Conservation (phyloP, 2,888 invertebrate species). For the Tetragonisca angustula region DNA sequence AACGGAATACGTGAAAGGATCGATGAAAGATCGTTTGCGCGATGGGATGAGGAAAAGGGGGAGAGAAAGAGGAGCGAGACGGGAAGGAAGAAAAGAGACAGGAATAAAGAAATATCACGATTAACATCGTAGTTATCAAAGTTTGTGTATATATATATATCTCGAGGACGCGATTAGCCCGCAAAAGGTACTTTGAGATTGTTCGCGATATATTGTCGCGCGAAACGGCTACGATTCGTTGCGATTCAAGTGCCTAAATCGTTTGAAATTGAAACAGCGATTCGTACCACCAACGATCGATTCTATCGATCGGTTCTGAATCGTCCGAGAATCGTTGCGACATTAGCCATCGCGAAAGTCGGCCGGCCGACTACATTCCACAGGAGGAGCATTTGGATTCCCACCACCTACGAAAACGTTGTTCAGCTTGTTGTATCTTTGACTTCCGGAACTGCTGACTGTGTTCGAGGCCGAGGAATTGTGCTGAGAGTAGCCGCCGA, state of each 20-base stretch:
- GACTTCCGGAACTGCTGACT: conserved; percentile 82
- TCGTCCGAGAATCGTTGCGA: conserved; percentile 9
- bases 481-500: conserved; percentile 79
- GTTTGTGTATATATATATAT: neutral
- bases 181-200: conserved; percentile 2
- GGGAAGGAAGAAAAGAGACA: neutral
- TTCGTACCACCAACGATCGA: conserved; percentile 29
- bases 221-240: conserved; percentile 19
- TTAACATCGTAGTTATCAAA: neutral
- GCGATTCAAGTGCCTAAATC: conserved; percentile 13
- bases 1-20: neutral
- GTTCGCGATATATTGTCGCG: conserved; percentile 9
- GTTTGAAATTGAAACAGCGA: neutral
- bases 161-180: neutral
- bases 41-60: neutral
- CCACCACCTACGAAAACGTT: conserved; percentile 77
- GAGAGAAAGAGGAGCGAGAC: neutral
- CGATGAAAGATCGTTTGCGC: neutral
- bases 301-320: neutral
- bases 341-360: conserved; percentile 82
- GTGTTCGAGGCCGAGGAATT: conserved; percentile 82
- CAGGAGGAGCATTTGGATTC: conserved; percentile 73
- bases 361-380: conserved; percentile 78
- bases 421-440: conserved; percentile 82
- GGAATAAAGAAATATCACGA: neutral